A percentile compares a stretch with the other conserved stretches of the same genome.
Evolutionary conservation across 2,797 vertebrate species (phyloP).

Genomic region (Acomys russatus): DNA sequence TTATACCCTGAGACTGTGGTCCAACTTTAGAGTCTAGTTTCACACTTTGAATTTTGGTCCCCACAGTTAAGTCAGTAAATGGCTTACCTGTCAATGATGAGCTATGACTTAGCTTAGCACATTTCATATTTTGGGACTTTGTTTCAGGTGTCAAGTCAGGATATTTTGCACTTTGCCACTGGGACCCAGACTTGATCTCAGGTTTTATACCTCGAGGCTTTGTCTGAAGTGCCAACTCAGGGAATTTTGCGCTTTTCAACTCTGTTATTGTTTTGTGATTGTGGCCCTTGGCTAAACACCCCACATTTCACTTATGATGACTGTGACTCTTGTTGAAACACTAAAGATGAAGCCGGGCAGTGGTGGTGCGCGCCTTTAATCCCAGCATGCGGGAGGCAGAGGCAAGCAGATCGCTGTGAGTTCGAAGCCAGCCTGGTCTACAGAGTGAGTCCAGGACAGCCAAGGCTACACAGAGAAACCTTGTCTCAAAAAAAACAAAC

Average conservation of each 20-base stretch:
- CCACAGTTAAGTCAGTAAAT: constrained; percentile 49
- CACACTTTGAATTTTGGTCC: constrained; percentile 47
- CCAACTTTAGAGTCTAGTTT: constrained; percentile 52
- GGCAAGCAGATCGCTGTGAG: no score
- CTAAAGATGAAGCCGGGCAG: neutral
- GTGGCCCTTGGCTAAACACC: constrained; percentile 18
- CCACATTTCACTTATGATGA: constrained; percentile 47
- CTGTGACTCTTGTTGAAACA: constrained; percentile 44
- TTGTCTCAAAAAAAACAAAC: no score
- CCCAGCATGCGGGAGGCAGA: no score
- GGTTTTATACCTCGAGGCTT: constrained; percentile 55
- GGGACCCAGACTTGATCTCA: constrained; percentile 37
- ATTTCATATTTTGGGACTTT: constrained; percentile 58
- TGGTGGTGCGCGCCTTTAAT: no score
- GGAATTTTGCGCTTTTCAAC: constrained; percentile 51
- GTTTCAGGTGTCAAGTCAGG: constrained; percentile 42
- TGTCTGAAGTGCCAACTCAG: constrained; percentile 8
- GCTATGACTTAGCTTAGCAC: neutral
- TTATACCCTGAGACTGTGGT: neutral
- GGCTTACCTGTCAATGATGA: constrained; percentile 52
- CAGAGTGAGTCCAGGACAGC: no score
- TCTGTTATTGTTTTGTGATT: constrained; percentile 39
- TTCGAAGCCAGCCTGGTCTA: no score
- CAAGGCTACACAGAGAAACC: no score
- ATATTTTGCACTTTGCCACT: constrained; percentile 62